phyloP scores from a whole-genome alignment of 2,888 invertebrate genomes.

The Ferdinandea cuprea region DNA sequence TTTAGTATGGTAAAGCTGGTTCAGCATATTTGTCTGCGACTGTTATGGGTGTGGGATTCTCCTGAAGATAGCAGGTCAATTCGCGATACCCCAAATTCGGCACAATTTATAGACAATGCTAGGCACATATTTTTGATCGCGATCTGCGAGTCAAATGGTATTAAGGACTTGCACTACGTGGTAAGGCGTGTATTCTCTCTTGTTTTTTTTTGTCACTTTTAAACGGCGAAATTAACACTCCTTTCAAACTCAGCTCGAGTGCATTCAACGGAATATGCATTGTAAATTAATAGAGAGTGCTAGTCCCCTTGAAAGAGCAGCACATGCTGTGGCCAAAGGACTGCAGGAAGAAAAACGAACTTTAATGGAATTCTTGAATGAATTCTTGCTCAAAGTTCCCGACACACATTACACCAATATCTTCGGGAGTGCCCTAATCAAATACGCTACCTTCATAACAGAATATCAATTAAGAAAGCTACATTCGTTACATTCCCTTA shows the following conservation, averaged over 20 bases:
- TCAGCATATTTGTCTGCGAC: constrained; percentile 79
- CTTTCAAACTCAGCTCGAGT: constrained; percentile 46
- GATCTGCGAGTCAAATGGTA: constrained; percentile 41
- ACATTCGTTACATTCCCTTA: constrained; percentile 12
- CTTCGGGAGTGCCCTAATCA: constrained; percentile 35
- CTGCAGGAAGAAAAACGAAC: constrained; percentile 28
- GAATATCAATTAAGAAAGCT: constrained; percentile 55
- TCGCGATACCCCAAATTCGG: constrained; percentile 33
- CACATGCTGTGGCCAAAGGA: constrained; percentile 36
- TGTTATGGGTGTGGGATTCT: constrained; percentile 78
- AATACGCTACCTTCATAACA: constrained; percentile 40
- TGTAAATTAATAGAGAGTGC: constrained; percentile 1
- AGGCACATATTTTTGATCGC: constrained; percentile 52
- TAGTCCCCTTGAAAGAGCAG: constrained; percentile 17
- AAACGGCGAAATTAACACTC: neutral
- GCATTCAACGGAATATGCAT: constrained; percentile 41
- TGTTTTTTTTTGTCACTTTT: too few relatives aligned
- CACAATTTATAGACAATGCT: constrained; percentile 33
- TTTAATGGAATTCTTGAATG: constrained; percentile 40
- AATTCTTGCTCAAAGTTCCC: constrained; percentile 36
- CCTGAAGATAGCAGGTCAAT: constrained; percentile 19
- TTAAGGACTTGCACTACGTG: constrained; percentile 37
- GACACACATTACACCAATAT: constrained; percentile 15
- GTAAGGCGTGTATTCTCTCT: constrained; percentile 40
- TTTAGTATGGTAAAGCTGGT: constrained; percentile 79